Conservation (phyloP, 35 echinoderm and acorn worm species). For the Ophioderma brevispina region DNA sequence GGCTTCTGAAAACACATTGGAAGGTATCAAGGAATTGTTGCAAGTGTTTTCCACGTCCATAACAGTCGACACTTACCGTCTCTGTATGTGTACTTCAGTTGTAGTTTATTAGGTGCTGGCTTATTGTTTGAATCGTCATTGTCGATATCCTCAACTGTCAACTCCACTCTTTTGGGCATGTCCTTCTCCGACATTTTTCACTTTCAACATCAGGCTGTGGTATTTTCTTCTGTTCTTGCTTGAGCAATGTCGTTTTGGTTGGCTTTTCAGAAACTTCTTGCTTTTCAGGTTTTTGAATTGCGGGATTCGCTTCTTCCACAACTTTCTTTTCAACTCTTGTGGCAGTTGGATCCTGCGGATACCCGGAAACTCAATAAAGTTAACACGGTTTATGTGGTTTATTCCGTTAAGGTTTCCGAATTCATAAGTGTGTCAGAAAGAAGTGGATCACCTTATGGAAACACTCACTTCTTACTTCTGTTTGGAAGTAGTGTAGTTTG, state of each 20-base stretch:
- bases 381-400: too few relatives aligned
- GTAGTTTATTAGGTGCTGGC: conserved; percentile 84
- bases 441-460: too few relatives aligned
- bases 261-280: not conserved
- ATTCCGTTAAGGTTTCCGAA: too few relatives aligned
- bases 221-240: conserved; percentile 22
- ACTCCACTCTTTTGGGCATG: not conserved
- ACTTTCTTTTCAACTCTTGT: too few relatives aligned
- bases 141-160: conserved; percentile 18
- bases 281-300: not conserved
- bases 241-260: not conserved
- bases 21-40: too few relatives aligned
- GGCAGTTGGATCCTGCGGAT: too few relatives aligned
- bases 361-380: too few relatives aligned
- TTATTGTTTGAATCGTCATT: conserved; percentile 18
- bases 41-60: too few relatives aligned
- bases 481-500: too few relatives aligned
- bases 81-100: conserved; percentile 98
- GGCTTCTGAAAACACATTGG: too few relatives aligned
- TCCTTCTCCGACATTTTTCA: not conserved
- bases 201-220: conserved; percentile 17
- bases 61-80: conserved; percentile 99
- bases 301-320: not conserved
- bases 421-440: too few relatives aligned
- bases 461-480: too few relatives aligned